Evolutionary conservation across 2,797 vertebrate genomes (phyloP), one percentile per base, ranked within the genome.

Genomic region (Nothura maculosa): DNA sequence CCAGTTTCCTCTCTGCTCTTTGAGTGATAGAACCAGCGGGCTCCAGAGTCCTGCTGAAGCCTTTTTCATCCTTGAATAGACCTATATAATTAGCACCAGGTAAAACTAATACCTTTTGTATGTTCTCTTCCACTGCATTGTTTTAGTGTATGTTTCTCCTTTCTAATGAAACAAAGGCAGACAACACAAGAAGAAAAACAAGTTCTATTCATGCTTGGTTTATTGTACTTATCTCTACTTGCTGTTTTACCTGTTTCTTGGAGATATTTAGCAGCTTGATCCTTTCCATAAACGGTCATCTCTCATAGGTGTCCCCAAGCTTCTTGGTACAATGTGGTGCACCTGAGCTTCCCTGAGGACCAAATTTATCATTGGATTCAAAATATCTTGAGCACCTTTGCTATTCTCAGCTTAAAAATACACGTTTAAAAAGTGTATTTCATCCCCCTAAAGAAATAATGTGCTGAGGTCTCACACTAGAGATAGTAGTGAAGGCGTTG

Each of bases 171-270:
- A 61, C 25, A 85, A 67, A 68, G 13, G 6, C 6, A 52, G 79
- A 72, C 14, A 21, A 10, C 25, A 64, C 14, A 81, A 78, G 34
- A 82, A 76, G 63, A 76, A 76, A 85, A 92, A n/a, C 48, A 64
- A 50, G 63, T 63, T 94, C 43, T 86, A 15, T 38, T 18, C 30
- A 8, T 68, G 28, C 25, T 55, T 32, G 6, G 6, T 64, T 68
- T 76, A 47, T 52, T 55, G 27, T 17, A 45, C 10, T 75, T 6
- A 25, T 38, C 4, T 54, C 48, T 70, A 47, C 6, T 66, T 62
- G 69, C 13, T 2, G 17, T 67, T 70, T 81, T 55, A 60, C 19
- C 3, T 63, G 10, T 70, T 79, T 45, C 0, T 0, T 82, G 45
- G 72, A 58, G 48, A 69, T 38, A 72, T 16, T 6, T 17, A 81